Conservation (phyloP, 2,888 invertebrate species). For the Anthoptus insignis region DNA sequence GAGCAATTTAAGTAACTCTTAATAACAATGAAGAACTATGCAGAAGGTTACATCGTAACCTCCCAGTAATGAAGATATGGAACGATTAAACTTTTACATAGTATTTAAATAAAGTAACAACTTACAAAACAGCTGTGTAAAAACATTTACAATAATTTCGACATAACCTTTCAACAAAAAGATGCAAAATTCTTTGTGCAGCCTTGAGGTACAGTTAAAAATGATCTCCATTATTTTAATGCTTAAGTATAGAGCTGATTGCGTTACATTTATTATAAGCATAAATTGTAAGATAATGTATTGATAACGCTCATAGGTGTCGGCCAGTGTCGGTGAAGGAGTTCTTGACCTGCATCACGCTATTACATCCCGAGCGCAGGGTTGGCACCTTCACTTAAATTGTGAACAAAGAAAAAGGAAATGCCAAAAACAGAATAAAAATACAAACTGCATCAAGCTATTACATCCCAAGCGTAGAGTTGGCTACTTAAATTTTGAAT, state of each 20-base stretch:
- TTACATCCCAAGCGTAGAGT: no score
- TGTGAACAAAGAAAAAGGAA: neutral
- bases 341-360: slow-evolving; percentile 56
- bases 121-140: no score
- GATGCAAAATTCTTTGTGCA: neutral
- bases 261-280: neutral
- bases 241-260: neutral
- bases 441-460: no score
- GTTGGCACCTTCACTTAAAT: neutral
- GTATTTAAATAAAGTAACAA: no score
- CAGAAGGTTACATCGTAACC: no score
- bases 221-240: neutral
- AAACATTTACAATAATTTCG: no score
- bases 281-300: slow-evolving; percentile 6
- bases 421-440: neutral
- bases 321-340: slow-evolving; percentile 22
- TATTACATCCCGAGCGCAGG: slow-evolving; percentile 46
- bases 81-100: no score
- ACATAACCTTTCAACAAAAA: neutral
- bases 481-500: no score
- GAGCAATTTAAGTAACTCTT: no score
- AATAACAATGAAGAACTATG: no score
- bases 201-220: neutral
- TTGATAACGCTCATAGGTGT: slow-evolving; percentile 18
- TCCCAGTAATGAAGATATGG: no score